Conservation (phyloP, 2,113 vertebrate species). For the Hemichromis elongatus region DNA sequence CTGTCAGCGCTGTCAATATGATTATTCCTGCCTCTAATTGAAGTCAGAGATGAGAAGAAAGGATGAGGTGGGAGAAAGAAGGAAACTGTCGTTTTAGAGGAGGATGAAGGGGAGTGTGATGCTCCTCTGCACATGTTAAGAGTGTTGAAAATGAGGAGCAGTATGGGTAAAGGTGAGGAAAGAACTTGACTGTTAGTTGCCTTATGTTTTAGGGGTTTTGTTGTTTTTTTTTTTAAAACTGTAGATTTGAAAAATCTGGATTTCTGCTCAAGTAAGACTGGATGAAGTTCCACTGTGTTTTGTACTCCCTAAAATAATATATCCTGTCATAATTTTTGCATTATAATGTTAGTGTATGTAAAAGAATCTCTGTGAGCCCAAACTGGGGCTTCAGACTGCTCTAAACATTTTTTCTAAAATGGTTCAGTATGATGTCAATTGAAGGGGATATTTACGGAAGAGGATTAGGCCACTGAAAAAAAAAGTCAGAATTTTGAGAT, state of each 20-base stretch:
- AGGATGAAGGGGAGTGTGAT: background rate
- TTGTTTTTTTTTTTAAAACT: too few relatives aligned
- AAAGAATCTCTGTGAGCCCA: too few relatives aligned
- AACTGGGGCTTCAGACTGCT: too few relatives aligned
- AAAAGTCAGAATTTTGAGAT: too few relatives aligned
- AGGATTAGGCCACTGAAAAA: too few relatives aligned
- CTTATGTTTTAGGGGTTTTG: background rate
- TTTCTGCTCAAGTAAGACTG: background rate
- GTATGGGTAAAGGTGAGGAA: background rate
- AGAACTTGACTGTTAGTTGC: background rate
- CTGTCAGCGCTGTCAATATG: conserved; percentile 66
- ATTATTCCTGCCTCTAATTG: conserved; percentile 68
- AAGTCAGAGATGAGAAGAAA: conserved; percentile 32
- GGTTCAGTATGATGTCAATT: background rate
- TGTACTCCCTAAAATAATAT: background rate
- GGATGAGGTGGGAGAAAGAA: background rate
- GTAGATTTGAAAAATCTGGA: background rate
- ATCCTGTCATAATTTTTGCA: background rate
- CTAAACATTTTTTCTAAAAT: background rate
- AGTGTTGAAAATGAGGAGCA: background rate
- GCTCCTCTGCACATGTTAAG: background rate
- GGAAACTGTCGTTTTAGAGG: background rate
- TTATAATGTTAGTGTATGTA: background rate
- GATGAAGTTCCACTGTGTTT: rapidly evolving
- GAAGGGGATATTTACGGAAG: rapidly evolving